Evolutionary conservation across 1,140 invertebrate genomes (phyloP).

Genomic region (Cephus cinctus): DNA sequence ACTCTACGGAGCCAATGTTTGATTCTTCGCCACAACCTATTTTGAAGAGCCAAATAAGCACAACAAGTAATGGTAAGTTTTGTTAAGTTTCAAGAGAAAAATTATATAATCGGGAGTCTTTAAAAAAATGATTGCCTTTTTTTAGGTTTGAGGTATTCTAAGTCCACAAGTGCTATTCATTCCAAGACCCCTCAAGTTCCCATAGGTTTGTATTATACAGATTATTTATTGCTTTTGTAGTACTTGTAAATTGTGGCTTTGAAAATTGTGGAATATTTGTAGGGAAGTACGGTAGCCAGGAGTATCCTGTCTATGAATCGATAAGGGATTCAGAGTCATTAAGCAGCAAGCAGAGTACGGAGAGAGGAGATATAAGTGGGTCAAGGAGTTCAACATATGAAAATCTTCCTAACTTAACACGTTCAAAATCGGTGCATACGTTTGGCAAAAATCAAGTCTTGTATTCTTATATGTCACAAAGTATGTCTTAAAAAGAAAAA

Average conservation of each 20-base stretch:
- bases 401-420: constrained; percentile 30
- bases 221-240: no score
- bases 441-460: constrained; percentile 18
- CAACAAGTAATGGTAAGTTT: constrained; percentile 8
- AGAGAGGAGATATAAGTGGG: constrained; percentile 20
- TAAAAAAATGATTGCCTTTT: constrained; percentile 22
- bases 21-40: constrained; percentile 28
- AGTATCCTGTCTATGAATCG: constrained; percentile 25
- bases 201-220: constrained; percentile 21
- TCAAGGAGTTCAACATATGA: constrained; percentile 36
- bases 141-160: constrained; percentile 36
- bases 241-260: no score
- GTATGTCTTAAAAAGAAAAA: constrained; percentile 16
- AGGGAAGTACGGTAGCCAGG: constrained; percentile 31
- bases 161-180: constrained; percentile 40
- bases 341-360: constrained; percentile 20
- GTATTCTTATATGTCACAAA: constrained; percentile 21
- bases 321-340: constrained; percentile 15
- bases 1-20: constrained; percentile 35
- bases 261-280: constrained; percentile 13
- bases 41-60: constrained; percentile 6
- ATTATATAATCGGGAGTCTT: neutral
- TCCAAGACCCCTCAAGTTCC: constrained; percentile 23
- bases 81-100: neutral
- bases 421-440: constrained; percentile 26